Base-by-base conservation (phyloP, 2,888 invertebrate genomes). In the Agrotis clavis region DNA sequence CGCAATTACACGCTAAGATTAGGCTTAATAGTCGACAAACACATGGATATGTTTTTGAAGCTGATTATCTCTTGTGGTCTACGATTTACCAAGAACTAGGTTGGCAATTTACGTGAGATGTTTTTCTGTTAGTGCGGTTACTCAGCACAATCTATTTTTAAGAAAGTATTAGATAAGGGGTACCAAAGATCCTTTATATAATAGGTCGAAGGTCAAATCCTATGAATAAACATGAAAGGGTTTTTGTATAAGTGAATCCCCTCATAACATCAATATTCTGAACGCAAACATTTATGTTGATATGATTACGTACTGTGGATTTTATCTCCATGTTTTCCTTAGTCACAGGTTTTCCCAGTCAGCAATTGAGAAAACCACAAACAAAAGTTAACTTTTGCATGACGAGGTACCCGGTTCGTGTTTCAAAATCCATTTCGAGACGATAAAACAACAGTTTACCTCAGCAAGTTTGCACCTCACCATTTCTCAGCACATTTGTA, bases 1-100 rank as follows among this genome's bases (percentile, higher is more conserved):
- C 69, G 68, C 48, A 85, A 83, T 85, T 83, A 84, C 70, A 63
- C 63, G 35, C 13, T 0, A 30, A 80, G 76, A 79, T 76, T 72
- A 77, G 68, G 67, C 68, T 68, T 73, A 65, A 79, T 68, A 74
- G 69, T 74, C 65, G 64, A 61, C 80, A 79, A 76, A 70, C 53
- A 57, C 50, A 65, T 64, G 67, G 47, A 30, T 53, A 67, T 76
- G 57, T 69, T 71, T 57, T 53, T 19, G 19, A 53, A 57, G 4
- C 50, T 47, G 66, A 76, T 82, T 57, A 81, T 81, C 62, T 56
- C 47, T 51, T 59, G 47, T 48, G 62, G 67, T 56, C 47, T 64
- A 62, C 18, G 30, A 70, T 47, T 51, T 21, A 54, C 9, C 56
- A 54, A 13, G 14, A 57, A 60, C 57, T 53, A 5, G 25, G 13